Percentiles rank a stretch among this genome's conserved stretches.
Conservation (phyloP, 2,797 vertebrate genomes). For the Microctenopoma steveboyesi region DNA sequence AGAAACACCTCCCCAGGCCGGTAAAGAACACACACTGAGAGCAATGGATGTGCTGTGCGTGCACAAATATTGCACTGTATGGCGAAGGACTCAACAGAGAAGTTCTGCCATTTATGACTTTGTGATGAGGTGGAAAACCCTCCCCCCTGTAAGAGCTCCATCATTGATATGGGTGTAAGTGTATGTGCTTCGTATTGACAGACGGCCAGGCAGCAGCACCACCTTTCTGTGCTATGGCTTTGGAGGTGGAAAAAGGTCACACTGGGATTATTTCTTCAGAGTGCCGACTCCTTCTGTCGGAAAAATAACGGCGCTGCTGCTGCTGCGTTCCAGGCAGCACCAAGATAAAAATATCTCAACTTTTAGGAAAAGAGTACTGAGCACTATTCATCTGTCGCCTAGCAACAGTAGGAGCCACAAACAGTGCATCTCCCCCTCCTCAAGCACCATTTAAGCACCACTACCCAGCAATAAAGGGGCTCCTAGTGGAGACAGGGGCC, state of each 20-base stretch:
- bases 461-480: background rate
- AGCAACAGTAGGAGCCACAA: slow-evolving; percentile 46
- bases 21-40: slow-evolving; percentile 38
- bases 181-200: slow-evolving; percentile 16
- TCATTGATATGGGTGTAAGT: background rate
- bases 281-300: background rate
- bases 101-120: background rate
- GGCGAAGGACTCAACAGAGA: slow-evolving; percentile 11
- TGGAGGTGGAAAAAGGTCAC: slow-evolving; percentile 30
- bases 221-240: slow-evolving; percentile 24
- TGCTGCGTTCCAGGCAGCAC: slow-evolving; percentile 26
- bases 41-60: slow-evolving; percentile 32
- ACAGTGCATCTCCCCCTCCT: background rate
- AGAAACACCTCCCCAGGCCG: slow-evolving; percentile 24
- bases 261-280: background rate
- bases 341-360: slow-evolving; percentile 28
- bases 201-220: slow-evolving; percentile 21
- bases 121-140: background rate
- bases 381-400: slow-evolving; percentile 20
- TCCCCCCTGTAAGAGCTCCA: background rate
- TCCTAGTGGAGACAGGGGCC: background rate
- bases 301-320: background rate
- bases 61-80: slow-evolving; percentile 46
- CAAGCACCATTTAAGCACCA: slow-evolving; percentile 1
- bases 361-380: slow-evolving; percentile 8